Base-by-base conservation (phyloP, 2,797 vertebrate species). In the Serranus cabrilla region DNA sequence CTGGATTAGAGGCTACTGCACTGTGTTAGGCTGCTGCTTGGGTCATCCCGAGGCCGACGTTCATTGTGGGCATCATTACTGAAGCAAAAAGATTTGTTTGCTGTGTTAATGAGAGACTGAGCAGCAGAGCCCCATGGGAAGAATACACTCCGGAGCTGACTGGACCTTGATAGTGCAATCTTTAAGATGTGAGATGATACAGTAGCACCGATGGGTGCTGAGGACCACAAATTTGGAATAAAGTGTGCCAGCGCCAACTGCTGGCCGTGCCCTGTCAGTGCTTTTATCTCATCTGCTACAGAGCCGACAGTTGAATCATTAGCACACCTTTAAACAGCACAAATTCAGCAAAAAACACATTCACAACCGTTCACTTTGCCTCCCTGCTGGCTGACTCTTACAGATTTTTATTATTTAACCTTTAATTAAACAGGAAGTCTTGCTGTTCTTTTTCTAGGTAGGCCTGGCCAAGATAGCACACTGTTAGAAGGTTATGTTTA, bases 171-270 rank as follows among this genome's bases (percentile, higher is more conserved):
- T 5, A 0, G 20, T 25, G n/a, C 31, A 50, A 39, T 42, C 6
- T 42, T 37, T 14, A 34, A 20, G 23, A 45, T 23, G 18, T 11
- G 43, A 40, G 25, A 8, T 46, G 45, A n/a, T 42, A 40, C 45
- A 70, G 13, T 18, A 2, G 13, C 16, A 10, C 10, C 58, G 51
- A 31, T 20, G 14, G 55, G 51, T 70, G 23, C 2, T 23, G 7
- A 62, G 20, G 34, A 14, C 17, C 2, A 11, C 13, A 20, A 10
- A 40, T 12, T 0, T 21, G 42, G 58, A 55, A 3, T 11, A 49
- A 66, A 72, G 63, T 9, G 10, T 52, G 55, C 20, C 52, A 61
- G 66, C 73, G 49, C 85, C 86, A 78, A 58, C 90, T 90, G 45
- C 78, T 87, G 90, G 81, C 40, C 56, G 61, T 57, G 11, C 27